These are phyloP conservation scores for Rhyacichthys aspro DNA, from an alignment of 2,797 vertebrate genomes.

Conservation along the genomic window DNA sequence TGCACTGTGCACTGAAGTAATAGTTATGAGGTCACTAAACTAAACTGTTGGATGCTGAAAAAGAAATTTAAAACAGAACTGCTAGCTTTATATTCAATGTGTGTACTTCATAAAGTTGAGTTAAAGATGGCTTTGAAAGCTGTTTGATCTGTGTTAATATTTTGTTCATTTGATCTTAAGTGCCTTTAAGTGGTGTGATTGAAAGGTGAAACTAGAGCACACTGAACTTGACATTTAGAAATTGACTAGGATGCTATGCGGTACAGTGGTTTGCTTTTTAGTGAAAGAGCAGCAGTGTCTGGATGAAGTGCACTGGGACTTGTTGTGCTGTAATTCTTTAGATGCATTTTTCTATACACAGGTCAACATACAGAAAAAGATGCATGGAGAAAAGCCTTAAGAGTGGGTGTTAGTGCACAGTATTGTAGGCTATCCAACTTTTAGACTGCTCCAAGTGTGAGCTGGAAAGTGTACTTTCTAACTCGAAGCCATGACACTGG, in stretches of 20 bases:
- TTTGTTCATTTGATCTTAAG: background rate
- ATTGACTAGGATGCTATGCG: background rate
- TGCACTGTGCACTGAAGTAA: constrained; percentile 51
- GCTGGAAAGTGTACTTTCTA: too few species aligned
- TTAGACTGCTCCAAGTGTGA: too few species aligned
- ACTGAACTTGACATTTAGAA: constrained; percentile 10
- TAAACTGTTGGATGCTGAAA: background rate
- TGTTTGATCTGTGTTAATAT: constrained; percentile 9
- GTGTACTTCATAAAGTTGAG: background rate
- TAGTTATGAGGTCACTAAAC: constrained; percentile 44
- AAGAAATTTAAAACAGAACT: background rate
- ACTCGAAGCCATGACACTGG: too few species aligned
- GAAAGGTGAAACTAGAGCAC: background rate
- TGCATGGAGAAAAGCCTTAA: too few species aligned
- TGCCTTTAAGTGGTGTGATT: constrained; percentile 6
- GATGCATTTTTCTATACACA: too few species aligned
- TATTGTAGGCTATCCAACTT: too few species aligned
- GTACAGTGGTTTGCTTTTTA: constrained; percentile 3
- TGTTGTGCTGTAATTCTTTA: too few species aligned
- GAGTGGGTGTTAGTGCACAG: too few species aligned
- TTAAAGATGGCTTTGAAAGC: background rate
- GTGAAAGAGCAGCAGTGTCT: background rate
- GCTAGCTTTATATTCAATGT: constrained; percentile 2
- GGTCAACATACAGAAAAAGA: too few species aligned
- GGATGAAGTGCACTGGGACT: background rate